phyloP scores from a whole-genome alignment of 2,888 invertebrate genomes.

The Perizoma affinitatum region DNA sequence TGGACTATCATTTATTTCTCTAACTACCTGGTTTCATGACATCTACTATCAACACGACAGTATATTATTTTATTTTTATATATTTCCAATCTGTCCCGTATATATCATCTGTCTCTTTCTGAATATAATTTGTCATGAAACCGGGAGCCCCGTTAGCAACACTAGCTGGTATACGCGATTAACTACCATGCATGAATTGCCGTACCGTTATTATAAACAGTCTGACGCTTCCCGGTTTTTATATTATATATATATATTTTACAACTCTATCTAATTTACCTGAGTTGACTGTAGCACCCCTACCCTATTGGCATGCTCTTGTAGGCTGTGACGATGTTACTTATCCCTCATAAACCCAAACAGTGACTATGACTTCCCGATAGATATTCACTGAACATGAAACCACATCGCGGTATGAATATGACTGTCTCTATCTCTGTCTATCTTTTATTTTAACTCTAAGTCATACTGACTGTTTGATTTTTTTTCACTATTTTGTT shows the following conservation, averaged over 20 bases:
- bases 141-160: slow-evolving; percentile 56
- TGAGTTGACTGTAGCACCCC: slow-evolving; percentile 68
- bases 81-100: slow-evolving; percentile 36
- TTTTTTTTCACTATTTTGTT: slow-evolving; percentile 64
- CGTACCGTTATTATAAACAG: slow-evolving; percentile 57
- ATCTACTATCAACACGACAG: slow-evolving; percentile 45
- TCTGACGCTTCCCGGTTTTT: slow-evolving; percentile 73
- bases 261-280: slow-evolving; percentile 50
- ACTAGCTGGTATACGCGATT: slow-evolving; percentile 47
- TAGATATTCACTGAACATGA: slow-evolving; percentile 63
- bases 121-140: slow-evolving; percentile 65
- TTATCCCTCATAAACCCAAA: slow-evolving; percentile 79
- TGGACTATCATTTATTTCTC: slow-evolving; percentile 57
- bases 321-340: slow-evolving; percentile 81
- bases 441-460: slow-evolving; percentile 77
- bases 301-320: slow-evolving; percentile 76
- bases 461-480: slow-evolving; percentile 84
- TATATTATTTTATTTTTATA: slow-evolving; percentile 42
- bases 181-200: slow-evolving; percentile 70
- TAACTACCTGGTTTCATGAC: slow-evolving; percentile 74
- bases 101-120: slow-evolving; percentile 41
- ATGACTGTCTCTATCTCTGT: slow-evolving; percentile 76
- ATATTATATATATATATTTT: slow-evolving; percentile 42
- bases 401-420: slow-evolving; percentile 78
- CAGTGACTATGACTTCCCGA: slow-evolving; percentile 79